Base-by-base conservation (phyloP, 1,140 invertebrate genomes). In the Neotoxoptera formosana region DNA sequence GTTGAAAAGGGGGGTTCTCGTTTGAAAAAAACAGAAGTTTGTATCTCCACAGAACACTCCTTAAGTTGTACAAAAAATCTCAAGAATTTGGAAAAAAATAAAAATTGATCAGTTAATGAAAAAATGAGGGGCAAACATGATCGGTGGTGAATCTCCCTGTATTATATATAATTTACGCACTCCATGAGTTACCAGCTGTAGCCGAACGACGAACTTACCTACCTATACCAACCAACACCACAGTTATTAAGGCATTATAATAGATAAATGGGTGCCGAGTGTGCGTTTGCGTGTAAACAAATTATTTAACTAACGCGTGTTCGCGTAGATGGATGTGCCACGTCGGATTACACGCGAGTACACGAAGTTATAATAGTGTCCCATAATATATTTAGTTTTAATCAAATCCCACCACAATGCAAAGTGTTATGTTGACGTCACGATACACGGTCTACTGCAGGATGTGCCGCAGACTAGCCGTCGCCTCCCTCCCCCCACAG, bases 161-260 rank as follows among this genome's bases (percentile, higher is more conserved):
- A 41, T 41, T 41, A 41, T 41, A 41, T 41, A 87, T 87, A 87
- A 48, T 87, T 20, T 84, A n/a, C 36, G 11, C 23, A 23, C 8
- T 45, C 41, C 2, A n/a, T 4, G 83, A 84, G 83, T 41, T 84
- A 45, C 30, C 45, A 41, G 2, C 41, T 41, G 41, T 6, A 86
- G 84, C 47, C 47, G 87, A 89, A 89, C 48, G 87, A 41, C 41
- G 41, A 41, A 41, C 41, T 41, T 30, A 89, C 48, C n/a, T 17
- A 36, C 48, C 36, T 41, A n/a, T n/a, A 41, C 41, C 41, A 41
- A 41, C 41, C 41, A 41, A 41, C 4, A 41, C 41, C 53, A 53
- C 51, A 89, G 47, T 89, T 88, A 88, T 89, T 88, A 88, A 34
- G 30, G 86, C 47, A 51, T 76, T 89, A 89, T 89, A 36, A 53